Evolutionary conservation across 2,113 vertebrate genomes (phyloP).

Genomic region (Pristiophorus japonicus): DNA sequence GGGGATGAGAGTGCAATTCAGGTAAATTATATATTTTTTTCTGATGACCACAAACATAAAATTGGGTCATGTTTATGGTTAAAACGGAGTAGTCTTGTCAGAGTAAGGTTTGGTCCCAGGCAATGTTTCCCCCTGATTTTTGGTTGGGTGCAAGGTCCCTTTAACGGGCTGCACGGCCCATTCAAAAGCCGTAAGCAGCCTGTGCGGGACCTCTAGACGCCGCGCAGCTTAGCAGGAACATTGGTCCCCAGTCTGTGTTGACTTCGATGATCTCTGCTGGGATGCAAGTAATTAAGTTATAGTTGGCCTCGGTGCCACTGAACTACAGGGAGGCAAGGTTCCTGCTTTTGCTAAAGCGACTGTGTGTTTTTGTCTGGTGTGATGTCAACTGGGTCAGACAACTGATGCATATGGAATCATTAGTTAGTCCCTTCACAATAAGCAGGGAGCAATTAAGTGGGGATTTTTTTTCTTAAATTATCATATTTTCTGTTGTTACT

Average conservation of each 20-base stretch:
- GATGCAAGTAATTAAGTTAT: neutral
- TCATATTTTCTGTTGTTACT: neutral
- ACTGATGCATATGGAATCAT: neutral
- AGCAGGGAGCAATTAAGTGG: neutral
- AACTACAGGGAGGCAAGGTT: neutral
- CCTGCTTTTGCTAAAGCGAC: too few relatives aligned
- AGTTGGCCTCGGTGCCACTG: neutral
- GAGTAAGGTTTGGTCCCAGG: neutral
- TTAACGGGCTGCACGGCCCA: too few relatives aligned
- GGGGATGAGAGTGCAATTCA: constrained; percentile 56
- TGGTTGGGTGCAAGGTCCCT: too few relatives aligned
- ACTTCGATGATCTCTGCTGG: neutral
- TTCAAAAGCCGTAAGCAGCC: too few relatives aligned
- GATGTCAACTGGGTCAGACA: neutral
- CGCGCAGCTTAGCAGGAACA: too few relatives aligned
- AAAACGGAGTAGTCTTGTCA: neutral
- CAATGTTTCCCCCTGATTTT: too few relatives aligned
- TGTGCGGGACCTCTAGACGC: too few relatives aligned
- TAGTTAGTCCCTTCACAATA: neutral
- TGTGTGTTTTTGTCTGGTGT: too few relatives aligned
- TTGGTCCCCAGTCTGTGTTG: neutral
- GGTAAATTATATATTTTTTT: constrained; percentile 43
- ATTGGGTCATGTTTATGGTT: neutral
- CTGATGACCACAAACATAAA: neutral
- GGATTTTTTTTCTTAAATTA: neutral